Percentiles rank a stretch among this genome's conserved stretches.
Evolutionary conservation across 2,113 vertebrate genomes (phyloP).

Genomic region (Mastomys coucha): DNA sequence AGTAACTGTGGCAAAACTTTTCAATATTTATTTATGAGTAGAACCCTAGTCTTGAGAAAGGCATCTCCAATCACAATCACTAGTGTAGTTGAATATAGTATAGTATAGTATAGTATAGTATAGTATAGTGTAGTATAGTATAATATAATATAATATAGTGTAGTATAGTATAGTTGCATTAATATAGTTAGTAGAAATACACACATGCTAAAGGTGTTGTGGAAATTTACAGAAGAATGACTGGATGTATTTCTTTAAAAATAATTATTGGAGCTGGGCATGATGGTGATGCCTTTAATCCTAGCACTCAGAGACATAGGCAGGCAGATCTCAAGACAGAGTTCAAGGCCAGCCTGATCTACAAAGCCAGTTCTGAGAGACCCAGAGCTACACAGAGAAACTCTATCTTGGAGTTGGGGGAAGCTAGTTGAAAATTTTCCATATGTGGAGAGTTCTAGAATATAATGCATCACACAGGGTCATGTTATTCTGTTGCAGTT

Average conservation of each 20-base stretch:
- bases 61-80: neutral
- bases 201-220: neutral
- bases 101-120: too few species aligned
- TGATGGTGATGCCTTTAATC: too few species aligned
- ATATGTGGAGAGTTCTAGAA: constrained; percentile 12
- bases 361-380: too few species aligned
- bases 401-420: too few species aligned
- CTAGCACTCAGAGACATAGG: too few species aligned
- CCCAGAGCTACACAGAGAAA: too few species aligned
- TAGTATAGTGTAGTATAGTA: neutral
- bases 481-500: neutral
- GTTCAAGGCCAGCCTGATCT: too few species aligned
- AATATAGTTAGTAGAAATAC: neutral
- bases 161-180: too few species aligned
- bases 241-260: neutral
- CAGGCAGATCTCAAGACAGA: too few species aligned
- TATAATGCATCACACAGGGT: neutral
- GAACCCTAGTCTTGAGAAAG: neutral
- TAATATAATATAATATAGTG: neutral
- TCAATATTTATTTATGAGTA: neutral
- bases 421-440: neutral
- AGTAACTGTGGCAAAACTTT: neutral
- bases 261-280: too few species aligned
- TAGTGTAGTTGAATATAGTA: too few species aligned
- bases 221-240: neutral